Percentiles rank a stretch among this genome's conserved stretches.
Conservation (phyloP, 2,797 vertebrate genomes). For the Adelosebastes latens region DNA sequence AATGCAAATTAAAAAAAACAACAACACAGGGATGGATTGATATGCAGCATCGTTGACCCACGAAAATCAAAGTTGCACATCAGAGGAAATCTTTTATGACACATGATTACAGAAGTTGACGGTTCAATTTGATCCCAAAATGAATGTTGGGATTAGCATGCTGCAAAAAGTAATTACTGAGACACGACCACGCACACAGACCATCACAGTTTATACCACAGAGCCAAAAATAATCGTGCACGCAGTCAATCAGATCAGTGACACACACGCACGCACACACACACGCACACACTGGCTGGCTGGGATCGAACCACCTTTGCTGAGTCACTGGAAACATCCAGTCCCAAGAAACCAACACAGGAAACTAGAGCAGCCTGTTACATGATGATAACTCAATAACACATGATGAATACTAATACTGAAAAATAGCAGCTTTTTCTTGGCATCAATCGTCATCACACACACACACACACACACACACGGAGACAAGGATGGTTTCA, state of each 20-base stretch:
- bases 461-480: conserved; percentile 18
- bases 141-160: conserved; percentile 36
- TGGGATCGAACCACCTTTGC: conserved; percentile 44
- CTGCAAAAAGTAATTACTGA: conserved; percentile 39
- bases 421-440: conserved; percentile 39
- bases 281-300: conserved; percentile 7
- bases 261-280: conserved; percentile 10
- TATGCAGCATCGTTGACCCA: not conserved
- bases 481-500: conserved; percentile 19
- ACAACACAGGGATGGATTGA: not conserved
- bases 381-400: conserved; percentile 31
- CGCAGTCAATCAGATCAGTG: conserved; percentile 27
- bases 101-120: conserved; percentile 25
- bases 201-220: conserved; percentile 27
- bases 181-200: conserved; percentile 17
- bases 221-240: conserved; percentile 31
- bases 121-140: conserved; percentile 30
- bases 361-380: conserved; percentile 38
- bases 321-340: conserved; percentile 59
- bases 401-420: conserved; percentile 34
- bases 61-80: not conserved
- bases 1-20: not conserved
- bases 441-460: conserved; percentile 13
- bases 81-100: conserved; percentile 26
- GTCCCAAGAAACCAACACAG: conserved; percentile 16